Evolutionary conservation across 2,113 vertebrate genomes (phyloP).

Genomic region (Oncorhynchus masou): DNA sequence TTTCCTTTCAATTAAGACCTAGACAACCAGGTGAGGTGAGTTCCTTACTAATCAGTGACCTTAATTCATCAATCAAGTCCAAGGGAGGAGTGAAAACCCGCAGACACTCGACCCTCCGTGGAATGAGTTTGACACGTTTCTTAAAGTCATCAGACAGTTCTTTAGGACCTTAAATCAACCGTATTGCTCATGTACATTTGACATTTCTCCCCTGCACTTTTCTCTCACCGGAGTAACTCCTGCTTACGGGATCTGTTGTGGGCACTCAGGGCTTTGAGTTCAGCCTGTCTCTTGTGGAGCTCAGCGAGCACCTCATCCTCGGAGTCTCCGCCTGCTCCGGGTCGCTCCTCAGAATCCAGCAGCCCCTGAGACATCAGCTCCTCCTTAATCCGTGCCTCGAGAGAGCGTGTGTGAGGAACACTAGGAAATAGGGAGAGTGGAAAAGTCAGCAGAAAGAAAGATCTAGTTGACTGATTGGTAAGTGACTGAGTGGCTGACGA

Average conservation of each 20-base stretch:
- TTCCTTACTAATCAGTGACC: too few species aligned
- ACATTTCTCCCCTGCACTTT: too few species aligned
- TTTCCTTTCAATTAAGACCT: too few species aligned
- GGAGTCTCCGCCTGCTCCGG: constrained; percentile 84
- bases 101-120: too few species aligned
- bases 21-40: too few species aligned
- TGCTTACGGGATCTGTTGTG: constrained; percentile 94
- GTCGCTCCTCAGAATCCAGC: constrained; percentile 91
- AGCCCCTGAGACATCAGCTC: constrained; percentile 95
- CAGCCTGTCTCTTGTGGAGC: constrained; percentile 91
- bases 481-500: background rate
- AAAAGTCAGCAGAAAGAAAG: background rate
- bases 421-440: constrained; percentile 54
- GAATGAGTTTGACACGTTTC: too few species aligned
- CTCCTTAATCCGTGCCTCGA: constrained; percentile 96
- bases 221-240: constrained; percentile 86
- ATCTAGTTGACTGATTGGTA: too few species aligned
- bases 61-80: too few species aligned
- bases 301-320: constrained; percentile 94
- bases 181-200: too few species aligned
- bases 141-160: too few species aligned
- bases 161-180: too few species aligned
- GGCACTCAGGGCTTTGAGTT: constrained; percentile 89
- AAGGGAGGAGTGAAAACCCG: too few species aligned
- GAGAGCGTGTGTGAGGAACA: constrained; percentile 93